Evolutionary conservation across 2,113 vertebrate genomes (phyloP), one percentile per base, ranked within the genome.

Genomic region (Anser brachyrhynchus): DNA sequence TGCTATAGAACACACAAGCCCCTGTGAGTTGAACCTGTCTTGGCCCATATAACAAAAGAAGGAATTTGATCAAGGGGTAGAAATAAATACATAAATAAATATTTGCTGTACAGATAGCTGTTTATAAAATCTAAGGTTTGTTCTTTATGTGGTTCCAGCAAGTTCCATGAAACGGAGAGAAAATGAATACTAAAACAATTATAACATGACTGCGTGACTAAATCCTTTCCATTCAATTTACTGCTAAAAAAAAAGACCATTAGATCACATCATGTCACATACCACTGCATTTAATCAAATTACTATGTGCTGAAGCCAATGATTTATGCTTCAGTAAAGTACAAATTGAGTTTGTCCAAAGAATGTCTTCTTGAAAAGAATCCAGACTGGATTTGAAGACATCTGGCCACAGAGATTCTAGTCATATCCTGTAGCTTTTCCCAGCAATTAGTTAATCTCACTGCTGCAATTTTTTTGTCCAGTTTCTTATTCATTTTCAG

Each of bases 81-180:
- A 89, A 81, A 69, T 54, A 5, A 84, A 69, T 21, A 46, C 21
- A 46, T 22, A 49, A 49, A 49, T 49, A 69, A 91, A 58, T 59
- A 55, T 74, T 82, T 65, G 3, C 51, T 51, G 6, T 39, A 70
- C 8, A 64, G 28, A 11, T 71, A 65, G 39, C 31, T 28, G 10
- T 8, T 69, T 75, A 71, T 41, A 86, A 74, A 51, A 77, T 52
- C 19, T 46, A 23, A 84, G 72, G 57, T 49, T 96, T 49, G 20
- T 29, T 49, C 43, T 95, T 92, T 94, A 89, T 58, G 52, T 92
- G 15, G 46, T 79, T 85, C 41, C 31, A 78, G 52, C 7, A 90
- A 81, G 74, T 95, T 92, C 81, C 72, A 66, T 71, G 77, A 96
- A 96, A 89, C 44, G 33, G 37, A 91, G 23, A 84, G 20, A 86